A percentile compares a stretch with the other conserved stretches of the same genome.
These are phyloP conservation scores for Melinopterus prodromus DNA, from an alignment of 2,888 invertebrate species.

Conservation along the genomic window DNA sequence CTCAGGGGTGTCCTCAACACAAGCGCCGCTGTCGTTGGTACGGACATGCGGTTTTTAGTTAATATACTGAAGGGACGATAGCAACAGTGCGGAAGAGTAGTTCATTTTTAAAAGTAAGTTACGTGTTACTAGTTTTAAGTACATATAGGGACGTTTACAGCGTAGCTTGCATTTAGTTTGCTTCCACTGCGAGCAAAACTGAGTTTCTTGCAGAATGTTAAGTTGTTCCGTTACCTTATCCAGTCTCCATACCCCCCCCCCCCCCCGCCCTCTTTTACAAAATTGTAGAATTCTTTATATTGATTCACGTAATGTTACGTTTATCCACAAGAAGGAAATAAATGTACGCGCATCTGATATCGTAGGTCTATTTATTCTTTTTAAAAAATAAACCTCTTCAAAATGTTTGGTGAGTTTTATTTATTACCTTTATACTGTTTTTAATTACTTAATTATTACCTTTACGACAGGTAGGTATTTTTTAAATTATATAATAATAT, in stretches of 20 bases:
- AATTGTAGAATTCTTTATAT: not conserved
- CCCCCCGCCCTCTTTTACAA: not conserved
- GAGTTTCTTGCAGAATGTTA: not conserved
- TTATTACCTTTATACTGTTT: not conserved
- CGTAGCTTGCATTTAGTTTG: not conserved
- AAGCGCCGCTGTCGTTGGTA: conserved; percentile 46
- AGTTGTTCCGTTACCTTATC: too few species aligned
- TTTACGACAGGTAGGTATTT: too few species aligned
- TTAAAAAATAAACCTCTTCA: conserved; percentile 4
- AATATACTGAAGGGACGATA: conserved; percentile 57
- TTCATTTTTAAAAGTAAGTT: conserved; percentile 17
- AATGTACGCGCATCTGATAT: not conserved
- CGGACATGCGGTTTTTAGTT: conserved; percentile 51
- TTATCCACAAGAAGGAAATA: not conserved
- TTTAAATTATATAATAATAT: too few species aligned
- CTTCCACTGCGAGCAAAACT: not conserved
- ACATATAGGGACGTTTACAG: not conserved
- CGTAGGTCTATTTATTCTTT: not conserved
- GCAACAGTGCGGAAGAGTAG: conserved; percentile 35
- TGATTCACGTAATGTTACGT: not conserved
- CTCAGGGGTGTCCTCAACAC: conserved; percentile 50
- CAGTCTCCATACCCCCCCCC: not conserved
- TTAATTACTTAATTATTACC: not conserved
- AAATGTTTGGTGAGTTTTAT: not conserved
- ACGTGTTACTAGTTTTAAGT: conserved; percentile 5